Base-by-base conservation (phyloP, 2,888 invertebrate species). In the Xestia c-nigrum region DNA sequence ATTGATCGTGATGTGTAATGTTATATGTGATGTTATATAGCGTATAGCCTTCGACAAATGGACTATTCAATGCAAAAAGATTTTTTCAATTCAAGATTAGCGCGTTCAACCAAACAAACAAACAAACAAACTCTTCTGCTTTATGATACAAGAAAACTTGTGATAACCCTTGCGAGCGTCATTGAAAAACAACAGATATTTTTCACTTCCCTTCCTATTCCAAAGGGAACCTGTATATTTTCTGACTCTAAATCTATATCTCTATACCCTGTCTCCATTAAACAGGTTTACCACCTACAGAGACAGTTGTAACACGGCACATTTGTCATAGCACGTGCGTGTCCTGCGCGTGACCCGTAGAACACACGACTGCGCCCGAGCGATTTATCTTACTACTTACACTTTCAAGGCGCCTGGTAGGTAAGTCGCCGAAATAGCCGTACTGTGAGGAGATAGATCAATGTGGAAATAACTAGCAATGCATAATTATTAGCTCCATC, bases 311-410 rank as follows among this genome's bases (percentile, higher is more conserved):
- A 70, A 38, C 68, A 50, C 43, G 46, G 6, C 71, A 66, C 83
- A 87, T 86, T 86, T 79, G 85, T 86, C 81, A 74, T 40, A 59
- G 67, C 85, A 80, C 85, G 83, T 80, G 86, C 80, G 84, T 66
- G 83, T 83, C 81, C 81, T 46, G 71, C 38, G 75, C 82, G 83
- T 87, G 87, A 85, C 87, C 78, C 66, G n/a, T 21, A 47, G 31
- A 55, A 61, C 77, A 83, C 87, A 76, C 80, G 85, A 86, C 83
- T 74, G 52, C 67, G 69, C 66, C 67, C 64, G 63, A 40, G 52
- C 74, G 83, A 87, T 84, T 87, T 85, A 87, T 84, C 75, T 57
- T 59, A 64, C 24, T 24, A 52, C 76, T 64, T 73, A 74, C 84
- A 87, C 78, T 77, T 81, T 84, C 85, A 75, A 71, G 19, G 19